A percentile compares a stretch with the other conserved stretches of the same genome.
Evolutionary conservation across 1,140 invertebrate species (phyloP).

Genomic region (Ladona fulva): DNA sequence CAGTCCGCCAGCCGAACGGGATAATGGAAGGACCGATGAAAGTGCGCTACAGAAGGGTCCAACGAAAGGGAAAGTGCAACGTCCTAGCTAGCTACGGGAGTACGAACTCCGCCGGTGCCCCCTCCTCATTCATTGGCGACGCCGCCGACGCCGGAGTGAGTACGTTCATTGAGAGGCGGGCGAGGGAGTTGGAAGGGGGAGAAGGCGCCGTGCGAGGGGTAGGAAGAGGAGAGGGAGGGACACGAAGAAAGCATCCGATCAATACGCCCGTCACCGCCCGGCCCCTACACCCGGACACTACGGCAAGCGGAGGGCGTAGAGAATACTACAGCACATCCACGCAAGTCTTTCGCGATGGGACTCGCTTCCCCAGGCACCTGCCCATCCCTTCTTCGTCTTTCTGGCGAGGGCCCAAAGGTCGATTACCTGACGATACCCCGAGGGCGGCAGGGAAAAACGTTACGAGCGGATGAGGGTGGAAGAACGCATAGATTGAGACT

Average conservation of each 20-base stretch:
- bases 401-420: neutral
- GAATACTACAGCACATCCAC: neutral
- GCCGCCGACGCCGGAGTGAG: neutral
- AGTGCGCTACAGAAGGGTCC: neutral
- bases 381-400: neutral
- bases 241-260: neutral
- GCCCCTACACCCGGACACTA: neutral
- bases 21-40: neutral
- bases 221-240: conserved; percentile 11
- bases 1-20: no score
- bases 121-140: conserved; percentile 12
- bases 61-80: neutral
- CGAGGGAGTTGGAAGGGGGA: conserved; percentile 13
- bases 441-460: no score
- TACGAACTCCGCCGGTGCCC: neutral
- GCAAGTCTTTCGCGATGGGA: neutral
- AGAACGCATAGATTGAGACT: neutral
- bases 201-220: conserved; percentile 27
- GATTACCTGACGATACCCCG: neutral
- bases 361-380: neutral
- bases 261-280: neutral
- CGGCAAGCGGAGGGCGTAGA: neutral
- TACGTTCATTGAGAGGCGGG: conserved; percentile 7
- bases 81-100: neutral
- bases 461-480: neutral